phyloP scores from a whole-genome alignment of 1,140 invertebrate genomes.

The Dendrolimus punctatus region DNA sequence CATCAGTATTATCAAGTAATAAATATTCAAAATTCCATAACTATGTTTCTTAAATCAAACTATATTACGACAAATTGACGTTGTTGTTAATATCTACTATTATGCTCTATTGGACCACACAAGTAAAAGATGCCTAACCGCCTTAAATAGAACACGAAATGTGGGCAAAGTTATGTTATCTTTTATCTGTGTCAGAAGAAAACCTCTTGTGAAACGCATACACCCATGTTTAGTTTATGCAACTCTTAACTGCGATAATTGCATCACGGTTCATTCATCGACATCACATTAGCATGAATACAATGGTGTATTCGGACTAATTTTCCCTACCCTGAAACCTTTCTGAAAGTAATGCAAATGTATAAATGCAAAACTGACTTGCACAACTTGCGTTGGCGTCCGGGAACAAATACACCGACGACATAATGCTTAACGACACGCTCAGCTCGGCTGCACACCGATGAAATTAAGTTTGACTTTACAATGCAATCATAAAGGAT shows the following conservation, averaged over 20 bases:
- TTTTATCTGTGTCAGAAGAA: constrained; percentile 11
- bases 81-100: too few relatives aligned
- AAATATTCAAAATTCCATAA: too few relatives aligned
- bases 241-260: constrained; percentile 26
- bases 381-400: constrained; percentile 22
- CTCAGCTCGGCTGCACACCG: constrained; percentile 4
- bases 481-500: neutral
- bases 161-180: constrained; percentile 9
- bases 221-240: constrained; percentile 20
- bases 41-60: too few relatives aligned
- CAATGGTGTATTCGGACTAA: constrained; percentile 28
- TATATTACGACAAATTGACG: too few relatives aligned
- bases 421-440: constrained; percentile 21
- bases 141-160: constrained; percentile 2
- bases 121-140: neutral
- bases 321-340: constrained; percentile 21
- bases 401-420: constrained; percentile 17
- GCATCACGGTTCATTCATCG: constrained; percentile 28
- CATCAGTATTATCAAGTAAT: too few relatives aligned
- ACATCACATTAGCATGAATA: constrained; percentile 35
- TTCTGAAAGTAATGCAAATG: constrained; percentile 33
- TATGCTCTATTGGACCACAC: constrained; percentile 10
- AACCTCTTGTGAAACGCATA: constrained; percentile 14
- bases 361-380: constrained; percentile 28
- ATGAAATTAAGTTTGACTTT: constrained; percentile 5